Percentiles rank a stretch among this genome's conserved stretches.
phyloP scores from a whole-genome alignment of 1,140 invertebrate genomes.

The Diorhabda carinulata region DNA sequence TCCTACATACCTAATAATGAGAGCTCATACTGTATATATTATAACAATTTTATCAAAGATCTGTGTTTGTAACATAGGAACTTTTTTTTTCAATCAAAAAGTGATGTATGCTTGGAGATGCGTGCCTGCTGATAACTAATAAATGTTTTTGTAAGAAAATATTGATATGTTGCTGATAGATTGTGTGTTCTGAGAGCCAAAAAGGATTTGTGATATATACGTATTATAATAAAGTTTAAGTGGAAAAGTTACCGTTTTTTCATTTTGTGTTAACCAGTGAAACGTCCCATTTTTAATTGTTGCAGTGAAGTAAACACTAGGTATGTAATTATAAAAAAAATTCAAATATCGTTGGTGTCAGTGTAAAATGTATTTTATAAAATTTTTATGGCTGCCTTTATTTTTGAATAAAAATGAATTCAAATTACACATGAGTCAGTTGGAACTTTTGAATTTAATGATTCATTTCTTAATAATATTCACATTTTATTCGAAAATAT shows the following conservation, averaged over 20 bases:
- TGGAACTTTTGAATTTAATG: too few species aligned
- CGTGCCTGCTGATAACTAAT: constrained; percentile 39
- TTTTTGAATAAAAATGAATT: too few species aligned
- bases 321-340: too few species aligned
- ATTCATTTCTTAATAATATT: too few species aligned
- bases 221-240: constrained; percentile 49
- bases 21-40: constrained; percentile 40
- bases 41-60: constrained; percentile 40
- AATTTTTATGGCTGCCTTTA: too few species aligned
- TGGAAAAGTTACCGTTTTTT: constrained; percentile 37
- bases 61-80: constrained; percentile 43
- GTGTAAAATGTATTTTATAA: too few species aligned
- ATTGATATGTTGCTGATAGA: constrained; percentile 37
- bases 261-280: constrained; percentile 23
- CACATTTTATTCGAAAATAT: too few species aligned
- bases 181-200: constrained; percentile 48
- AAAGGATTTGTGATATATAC: constrained; percentile 50
- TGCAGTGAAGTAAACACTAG: too few species aligned
- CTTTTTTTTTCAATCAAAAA: constrained; percentile 40
- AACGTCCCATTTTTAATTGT: too few species aligned
- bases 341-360: too few species aligned
- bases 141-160: constrained; percentile 44
- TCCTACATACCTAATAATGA: constrained; percentile 35
- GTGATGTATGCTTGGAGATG: constrained; percentile 40
- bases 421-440: too few species aligned